Conservation (phyloP, 2,888 invertebrate genomes). For the Tetropium fuscum region DNA sequence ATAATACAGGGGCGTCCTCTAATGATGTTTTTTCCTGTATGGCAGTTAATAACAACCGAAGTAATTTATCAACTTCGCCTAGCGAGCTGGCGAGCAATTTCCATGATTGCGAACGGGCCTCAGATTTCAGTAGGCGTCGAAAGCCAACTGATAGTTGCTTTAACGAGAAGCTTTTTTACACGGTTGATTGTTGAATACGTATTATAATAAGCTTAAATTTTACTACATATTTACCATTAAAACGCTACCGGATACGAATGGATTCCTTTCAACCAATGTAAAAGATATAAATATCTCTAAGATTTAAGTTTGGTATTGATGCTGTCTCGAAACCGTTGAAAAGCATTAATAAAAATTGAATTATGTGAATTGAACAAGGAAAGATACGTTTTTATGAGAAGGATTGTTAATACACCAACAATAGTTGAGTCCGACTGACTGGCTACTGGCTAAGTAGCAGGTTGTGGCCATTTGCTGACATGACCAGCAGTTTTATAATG, state of each 20-base stretch:
- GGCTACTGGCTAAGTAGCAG: conserved; percentile 67
- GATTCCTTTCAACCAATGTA: conserved; percentile 45
- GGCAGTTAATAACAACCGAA: conserved; percentile 1
- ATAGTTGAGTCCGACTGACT: conserved; percentile 62
- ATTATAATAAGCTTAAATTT: conserved; percentile 29
- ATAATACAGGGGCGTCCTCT: too few species aligned
- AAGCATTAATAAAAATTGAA: conserved; percentile 40
- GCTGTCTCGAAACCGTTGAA: conserved; percentile 39
- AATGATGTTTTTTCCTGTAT: background rate
- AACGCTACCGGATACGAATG: conserved; percentile 49
- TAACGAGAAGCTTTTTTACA: conserved; percentile 34
- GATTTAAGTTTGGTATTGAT: conserved; percentile 38
- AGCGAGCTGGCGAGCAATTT: conserved; percentile 14
- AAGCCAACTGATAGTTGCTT: conserved; percentile 35
- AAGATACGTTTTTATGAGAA: conserved; percentile 49
- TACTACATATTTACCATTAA: conserved; percentile 31
- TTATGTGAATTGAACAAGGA: conserved; percentile 46
- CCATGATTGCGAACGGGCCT: conserved; percentile 18
- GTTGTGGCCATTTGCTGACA: conserved; percentile 66
- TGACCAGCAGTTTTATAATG: conserved; percentile 66
- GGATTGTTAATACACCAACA: conserved; percentile 56
- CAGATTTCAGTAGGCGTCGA: conserved; percentile 18
- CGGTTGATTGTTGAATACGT: conserved; percentile 19
- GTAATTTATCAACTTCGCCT: background rate
- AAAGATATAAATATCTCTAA: conserved; percentile 44